Evolutionary conservation across 2,888 invertebrate species (phyloP), one percentile per base, ranked within the genome.

Genomic region (Cremastobaeus sp.): DNA sequence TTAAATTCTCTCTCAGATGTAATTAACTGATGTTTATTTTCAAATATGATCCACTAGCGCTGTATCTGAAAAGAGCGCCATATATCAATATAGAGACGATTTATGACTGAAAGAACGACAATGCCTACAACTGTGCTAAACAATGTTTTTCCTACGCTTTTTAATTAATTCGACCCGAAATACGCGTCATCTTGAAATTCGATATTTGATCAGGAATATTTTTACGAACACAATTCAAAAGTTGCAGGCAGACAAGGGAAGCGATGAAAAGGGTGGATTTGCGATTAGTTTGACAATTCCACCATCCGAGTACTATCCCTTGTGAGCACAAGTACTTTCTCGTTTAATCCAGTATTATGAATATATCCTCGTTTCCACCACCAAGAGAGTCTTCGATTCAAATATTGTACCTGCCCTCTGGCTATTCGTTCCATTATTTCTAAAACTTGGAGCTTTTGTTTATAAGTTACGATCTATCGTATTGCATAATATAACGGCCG

Each of bases 321-420:
- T 45, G 54, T 64, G 66, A 57, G 52, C 66, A 15, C 70, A 77
- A 71, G 74, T 75, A 76, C 80, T 82, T 77, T 76, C 82, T 77
- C 79, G 82, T 75, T 84, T 85, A 85, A 86, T 86, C 84, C 83
- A 78, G 82, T 81, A 85, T 85, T 85, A 86, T 86, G 85, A 86
- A 86, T 86, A 86, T 86, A 85, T 84, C 78, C 84, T 82, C 77
- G 48, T 78, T 78, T 64, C 70, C 65, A 60, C 45, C 62, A 45
- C 62, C 66, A 65, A 35, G 39, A 72, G 68, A 60, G 69, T 41
- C 32, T 48, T 28, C 47, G 15, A 34, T 35, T 45, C 48, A 54
- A 62, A 64, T 48, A 73, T 55, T 54, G 72, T 66, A 15, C 39
- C 54, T 52, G 72, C 69, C 72, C 74, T 65, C 54, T 57, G 69